Evolutionary conservation across 2,113 vertebrate genomes (phyloP), one percentile per base, ranked within the genome.

Genomic region (Gadus chalcogrammus): DNA sequence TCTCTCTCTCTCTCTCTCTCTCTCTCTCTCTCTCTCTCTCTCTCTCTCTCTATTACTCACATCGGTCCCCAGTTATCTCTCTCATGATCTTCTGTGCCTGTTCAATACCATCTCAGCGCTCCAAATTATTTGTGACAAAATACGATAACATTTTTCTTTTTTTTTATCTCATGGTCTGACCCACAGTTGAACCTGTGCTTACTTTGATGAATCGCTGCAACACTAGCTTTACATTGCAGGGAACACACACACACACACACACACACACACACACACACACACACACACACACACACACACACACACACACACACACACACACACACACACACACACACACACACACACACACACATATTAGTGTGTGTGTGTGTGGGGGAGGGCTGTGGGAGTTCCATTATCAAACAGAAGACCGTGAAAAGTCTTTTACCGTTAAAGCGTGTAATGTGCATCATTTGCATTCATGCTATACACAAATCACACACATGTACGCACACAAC

Each of bases 191-290:
- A 90, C 88, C 85, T 88, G 83, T 75, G 71, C 75, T 61, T 48
- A 70, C 77, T 86, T 81, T 88, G 89, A 89, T 81, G 89, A 84
- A 90, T 87, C 52, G 42, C 81, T 76, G 82, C 77, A 84, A 85
- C 75, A 61, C 55, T 68, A 85, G 82, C 84, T 13, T 79, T 87
- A 85, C 81, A 87, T 78, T 71, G 56, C 22, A 24, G 61, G 22
- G 61, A 15, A 27, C 62, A 64, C 62, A 35, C 62, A 64, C 62
- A 64, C 62, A 64, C 24, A 35, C 24, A 64, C 62, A 64, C 24
- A 64, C 7, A 55, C 59, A 61, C 62, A 7, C 62, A 64, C 62
- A 35, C 31, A 35, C 31, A 4, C 31, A 4, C 31, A 35, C 2
- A 35, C 31, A 35, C 24, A 24, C 24, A 24, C 24, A 24, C 24